These are phyloP conservation scores for Formica selysi DNA, from an alignment of 1,140 invertebrate species.

Conservation along the genomic window DNA sequence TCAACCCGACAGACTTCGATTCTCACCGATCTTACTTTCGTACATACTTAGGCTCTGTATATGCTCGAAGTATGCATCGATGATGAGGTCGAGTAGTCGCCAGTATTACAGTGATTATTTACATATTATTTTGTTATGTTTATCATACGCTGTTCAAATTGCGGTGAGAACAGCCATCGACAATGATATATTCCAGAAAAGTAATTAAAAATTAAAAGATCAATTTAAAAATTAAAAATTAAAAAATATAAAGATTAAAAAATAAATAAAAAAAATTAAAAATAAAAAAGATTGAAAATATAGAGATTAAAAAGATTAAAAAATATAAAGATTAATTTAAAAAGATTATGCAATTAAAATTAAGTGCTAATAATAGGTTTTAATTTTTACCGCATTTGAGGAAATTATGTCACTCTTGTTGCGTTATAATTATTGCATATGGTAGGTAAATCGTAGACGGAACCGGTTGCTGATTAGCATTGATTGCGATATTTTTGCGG, in stretches of 20 bases:
- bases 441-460: neutral
- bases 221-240: too few relatives aligned
- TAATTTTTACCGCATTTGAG: neutral
- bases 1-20: conserved; percentile 82
- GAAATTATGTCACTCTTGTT: neutral
- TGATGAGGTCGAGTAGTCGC: conserved; percentile 31
- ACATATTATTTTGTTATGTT: conserved; percentile 2
- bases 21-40: conserved; percentile 77
- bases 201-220: too few relatives aligned
- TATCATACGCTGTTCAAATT: neutral
- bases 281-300: too few relatives aligned
- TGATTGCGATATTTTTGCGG: conserved; percentile 12
- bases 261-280: too few relatives aligned
- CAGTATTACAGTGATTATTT: conserved; percentile 42
- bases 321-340: neutral
- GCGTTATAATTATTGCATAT: neutral
- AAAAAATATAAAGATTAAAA: neutral
- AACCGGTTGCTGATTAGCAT: neutral
- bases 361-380: neutral
- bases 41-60: neutral
- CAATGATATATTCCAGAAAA: neutral
- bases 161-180: neutral
- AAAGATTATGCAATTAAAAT: neutral
- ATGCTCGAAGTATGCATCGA: conserved; percentile 36
- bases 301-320: too few relatives aligned